A percentile compares a stretch with the other conserved stretches of the same genome.
phyloP scores from a whole-genome alignment of 2,888 invertebrate genomes.

The Cephus runcator region DNA sequence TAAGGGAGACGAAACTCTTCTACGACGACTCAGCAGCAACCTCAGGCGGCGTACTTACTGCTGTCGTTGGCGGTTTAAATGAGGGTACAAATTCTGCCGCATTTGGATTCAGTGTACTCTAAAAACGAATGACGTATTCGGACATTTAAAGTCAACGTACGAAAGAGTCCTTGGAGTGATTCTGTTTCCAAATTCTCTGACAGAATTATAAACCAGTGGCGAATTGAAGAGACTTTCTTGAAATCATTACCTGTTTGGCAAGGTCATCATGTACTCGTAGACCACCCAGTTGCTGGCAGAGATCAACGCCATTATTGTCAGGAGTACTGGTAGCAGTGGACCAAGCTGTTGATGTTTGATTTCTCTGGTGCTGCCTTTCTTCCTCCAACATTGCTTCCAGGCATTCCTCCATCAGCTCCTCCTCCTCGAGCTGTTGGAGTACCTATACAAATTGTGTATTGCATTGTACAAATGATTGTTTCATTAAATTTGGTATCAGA shows the following conservation, averaged over 20 bases:
- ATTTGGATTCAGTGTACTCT: conserved; percentile 84
- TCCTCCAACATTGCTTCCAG: conserved; percentile 86
- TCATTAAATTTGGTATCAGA: conserved; percentile 13
- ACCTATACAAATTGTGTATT: conserved; percentile 70
- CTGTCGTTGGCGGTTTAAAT: conserved; percentile 44
- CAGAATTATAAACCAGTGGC: not conserved
- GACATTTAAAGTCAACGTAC: conserved; percentile 50
- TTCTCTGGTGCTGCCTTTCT: conserved; percentile 67
- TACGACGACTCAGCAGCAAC: conserved; percentile 59
- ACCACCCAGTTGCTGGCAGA: conserved; percentile 57
- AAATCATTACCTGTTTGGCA: conserved; percentile 54
- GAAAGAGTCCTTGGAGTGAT: conserved; percentile 59
- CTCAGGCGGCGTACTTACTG: conserved; percentile 52
- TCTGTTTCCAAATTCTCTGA: not conserved
- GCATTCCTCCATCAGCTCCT: conserved; percentile 88
- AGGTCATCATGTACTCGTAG: conserved; percentile 60
- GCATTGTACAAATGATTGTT: conserved; percentile 3
- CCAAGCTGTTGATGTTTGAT: conserved; percentile 58
- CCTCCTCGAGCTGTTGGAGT: conserved; percentile 86
- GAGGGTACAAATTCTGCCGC: conserved; percentile 87
- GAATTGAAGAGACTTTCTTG: not conserved
- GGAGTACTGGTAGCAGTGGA: conserved; percentile 52
- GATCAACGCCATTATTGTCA: conserved; percentile 56
- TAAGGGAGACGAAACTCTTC: conserved; percentile 43
- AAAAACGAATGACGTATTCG: conserved; percentile 61